phyloP scores from a whole-genome alignment of 2,113 vertebrate genomes.

The Labrus mixtus region DNA sequence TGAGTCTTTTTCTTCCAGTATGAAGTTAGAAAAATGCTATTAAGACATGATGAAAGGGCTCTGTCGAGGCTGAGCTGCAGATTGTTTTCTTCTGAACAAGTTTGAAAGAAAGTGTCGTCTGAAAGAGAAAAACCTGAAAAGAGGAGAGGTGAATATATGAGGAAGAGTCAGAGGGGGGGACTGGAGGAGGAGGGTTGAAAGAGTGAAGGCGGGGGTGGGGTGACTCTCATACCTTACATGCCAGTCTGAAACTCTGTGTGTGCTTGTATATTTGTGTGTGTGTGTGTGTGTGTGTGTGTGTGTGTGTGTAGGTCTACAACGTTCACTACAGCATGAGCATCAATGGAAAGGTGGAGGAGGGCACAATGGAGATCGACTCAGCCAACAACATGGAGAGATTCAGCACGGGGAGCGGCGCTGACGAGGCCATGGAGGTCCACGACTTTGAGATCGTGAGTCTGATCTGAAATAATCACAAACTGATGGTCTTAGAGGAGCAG shows the following conservation, averaged over 20 bases:
- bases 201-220: slow-evolving; percentile 24
- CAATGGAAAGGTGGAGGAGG: slow-evolving; percentile 95
- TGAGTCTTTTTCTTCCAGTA: slow-evolving; percentile 14
- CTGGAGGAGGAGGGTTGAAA: slow-evolving; percentile 16
- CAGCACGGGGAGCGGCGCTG: slow-evolving; percentile 90
- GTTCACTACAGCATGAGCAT: slow-evolving; percentile 98
- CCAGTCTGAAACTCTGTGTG: slow-evolving; percentile 56
- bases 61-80: slow-evolving; percentile 25
- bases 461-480: neutral
- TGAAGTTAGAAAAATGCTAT: slow-evolving; percentile 52
- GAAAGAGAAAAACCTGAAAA: slow-evolving; percentile 27
- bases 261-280: slow-evolving; percentile 37
- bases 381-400: slow-evolving; percentile 93
- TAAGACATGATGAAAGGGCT: slow-evolving; percentile 30
- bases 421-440: slow-evolving; percentile 92
- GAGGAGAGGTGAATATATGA: slow-evolving; percentile 24
- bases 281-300: slow-evolving; percentile 49
- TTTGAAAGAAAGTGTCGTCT: slow-evolving; percentile 26
- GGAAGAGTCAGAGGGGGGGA: slow-evolving; percentile 36
- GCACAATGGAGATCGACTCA: slow-evolving; percentile 94
- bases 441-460: slow-evolving; percentile 94
- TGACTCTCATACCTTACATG: slow-evolving; percentile 65
- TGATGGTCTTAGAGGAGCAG: neutral
- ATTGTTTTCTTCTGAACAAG: slow-evolving; percentile 28
- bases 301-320: slow-evolving; percentile 89